These are phyloP conservation scores for Dipus sagitta DNA, from an alignment of 2,797 vertebrate genomes.

Conservation along the genomic window DNA sequence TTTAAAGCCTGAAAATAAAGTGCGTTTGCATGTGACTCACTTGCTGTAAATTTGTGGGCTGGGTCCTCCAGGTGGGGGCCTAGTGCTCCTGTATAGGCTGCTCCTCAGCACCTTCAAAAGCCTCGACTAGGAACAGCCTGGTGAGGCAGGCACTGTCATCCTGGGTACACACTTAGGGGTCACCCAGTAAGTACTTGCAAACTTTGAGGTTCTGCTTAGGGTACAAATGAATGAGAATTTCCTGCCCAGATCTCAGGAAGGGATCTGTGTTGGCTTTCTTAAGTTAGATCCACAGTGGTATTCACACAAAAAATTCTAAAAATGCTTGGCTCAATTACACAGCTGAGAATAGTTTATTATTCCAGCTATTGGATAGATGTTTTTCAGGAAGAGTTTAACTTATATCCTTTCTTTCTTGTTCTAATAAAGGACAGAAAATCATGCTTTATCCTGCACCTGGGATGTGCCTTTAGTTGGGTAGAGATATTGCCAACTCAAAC, in stretches of 20 bases:
- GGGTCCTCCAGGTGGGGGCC: not conserved
- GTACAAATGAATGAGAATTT: not conserved
- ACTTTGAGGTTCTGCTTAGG: not conserved
- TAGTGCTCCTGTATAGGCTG: fast-evolving
- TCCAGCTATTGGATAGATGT: not conserved
- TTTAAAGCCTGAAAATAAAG: slow-evolving; percentile 65
- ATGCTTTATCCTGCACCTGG: not conserved
- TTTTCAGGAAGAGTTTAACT: slow-evolving; percentile 12
- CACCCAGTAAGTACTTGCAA: not conserved
- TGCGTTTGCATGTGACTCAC: slow-evolving; percentile 41
- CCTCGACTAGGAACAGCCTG: not conserved
- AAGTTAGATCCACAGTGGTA: fast-evolving
- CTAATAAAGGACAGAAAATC: not conserved
- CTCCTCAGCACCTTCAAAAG: not conserved
- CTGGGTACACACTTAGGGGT: not conserved
- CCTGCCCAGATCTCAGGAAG: not conserved
- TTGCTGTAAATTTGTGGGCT: not conserved
- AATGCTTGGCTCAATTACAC: not conserved
- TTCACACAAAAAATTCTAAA: not conserved
- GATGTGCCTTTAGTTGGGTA: not conserved
- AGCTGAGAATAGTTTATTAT: not conserved
- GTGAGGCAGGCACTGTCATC: no score
- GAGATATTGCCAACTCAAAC: not conserved
- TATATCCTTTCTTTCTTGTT: not conserved
- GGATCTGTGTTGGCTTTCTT: not conserved